Conservation (phyloP, 2,888 invertebrate genomes). For the Listrodromus nycthemerus region DNA sequence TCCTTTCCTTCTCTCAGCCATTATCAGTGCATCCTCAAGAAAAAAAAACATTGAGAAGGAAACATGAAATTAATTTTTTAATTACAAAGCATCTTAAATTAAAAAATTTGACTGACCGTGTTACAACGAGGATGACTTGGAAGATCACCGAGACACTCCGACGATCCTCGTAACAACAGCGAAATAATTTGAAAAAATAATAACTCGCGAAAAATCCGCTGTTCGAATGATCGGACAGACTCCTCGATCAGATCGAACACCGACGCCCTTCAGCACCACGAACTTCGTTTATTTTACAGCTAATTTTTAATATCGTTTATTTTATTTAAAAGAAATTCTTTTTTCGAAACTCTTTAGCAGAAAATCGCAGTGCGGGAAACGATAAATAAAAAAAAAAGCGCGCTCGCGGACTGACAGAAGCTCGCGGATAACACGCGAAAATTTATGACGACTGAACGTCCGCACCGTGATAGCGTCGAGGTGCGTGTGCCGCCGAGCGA, state of each 20-base stretch:
- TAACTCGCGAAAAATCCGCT: slow-evolving; percentile 4
- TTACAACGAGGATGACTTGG: background rate
- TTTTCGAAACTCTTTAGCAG: background rate
- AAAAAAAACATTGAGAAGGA: background rate
- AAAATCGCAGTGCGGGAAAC: background rate
- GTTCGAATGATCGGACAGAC: background rate
- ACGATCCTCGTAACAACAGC: background rate
- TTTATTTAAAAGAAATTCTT: background rate
- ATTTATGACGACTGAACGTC: slow-evolving; percentile 32
- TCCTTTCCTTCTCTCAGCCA: background rate
- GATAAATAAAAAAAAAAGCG: slow-evolving; percentile 1
- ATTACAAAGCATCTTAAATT: background rate
- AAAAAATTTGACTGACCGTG: slow-evolving; percentile 22
- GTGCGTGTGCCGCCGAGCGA: slow-evolving; percentile 54
- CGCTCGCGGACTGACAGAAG: background rate
- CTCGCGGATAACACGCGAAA: slow-evolving; percentile 18
- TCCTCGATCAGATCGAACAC: background rate
- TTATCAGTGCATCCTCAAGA: background rate
- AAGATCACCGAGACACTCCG: slow-evolving; percentile 4
- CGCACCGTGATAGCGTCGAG: slow-evolving; percentile 61
- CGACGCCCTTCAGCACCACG: background rate
- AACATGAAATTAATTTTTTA: background rate
- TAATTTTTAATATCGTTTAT: background rate
- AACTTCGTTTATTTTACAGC: background rate
- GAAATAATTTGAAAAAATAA: background rate